phyloP scores from a whole-genome alignment of 2,113 vertebrate genomes.

The Cebus imitator region DNA sequence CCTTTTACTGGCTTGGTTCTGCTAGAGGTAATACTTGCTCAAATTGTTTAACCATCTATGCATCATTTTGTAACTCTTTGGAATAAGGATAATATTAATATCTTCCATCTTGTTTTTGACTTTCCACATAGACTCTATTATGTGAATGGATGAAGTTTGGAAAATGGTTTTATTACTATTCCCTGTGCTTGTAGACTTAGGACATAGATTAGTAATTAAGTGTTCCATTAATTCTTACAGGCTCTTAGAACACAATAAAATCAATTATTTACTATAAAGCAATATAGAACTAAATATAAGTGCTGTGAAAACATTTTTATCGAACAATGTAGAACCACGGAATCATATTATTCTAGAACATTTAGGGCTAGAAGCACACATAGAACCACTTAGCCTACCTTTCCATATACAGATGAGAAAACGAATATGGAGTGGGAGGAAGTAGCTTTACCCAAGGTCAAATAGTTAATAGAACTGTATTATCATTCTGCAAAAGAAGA shows the following conservation, averaged over 20 bases:
- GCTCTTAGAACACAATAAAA: not conserved
- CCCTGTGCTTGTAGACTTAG: not conserved
- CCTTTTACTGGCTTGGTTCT: not conserved
- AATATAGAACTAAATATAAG: slow-evolving; percentile 21
- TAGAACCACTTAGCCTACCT: not conserved
- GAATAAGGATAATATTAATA: not conserved
- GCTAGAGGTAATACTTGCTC: not conserved
- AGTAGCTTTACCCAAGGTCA: not conserved
- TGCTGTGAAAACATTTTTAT: slow-evolving; percentile 37
- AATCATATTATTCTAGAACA: slow-evolving; percentile 5
- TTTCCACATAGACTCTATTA: slow-evolving; percentile 1
- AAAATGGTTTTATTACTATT: slow-evolving; percentile 8
- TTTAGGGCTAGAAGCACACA: not conserved
- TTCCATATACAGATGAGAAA: not conserved
- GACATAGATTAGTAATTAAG: slow-evolving; percentile 17
- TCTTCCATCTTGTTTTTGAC: not conserved
- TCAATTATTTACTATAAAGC: slow-evolving; percentile 16
- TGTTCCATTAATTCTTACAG: slow-evolving; percentile 4
- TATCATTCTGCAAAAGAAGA: slow-evolving; percentile 18
- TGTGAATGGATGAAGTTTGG: not conserved
- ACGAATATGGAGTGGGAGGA: not conserved
- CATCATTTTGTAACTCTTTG: not conserved
- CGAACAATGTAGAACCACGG: not conserved
- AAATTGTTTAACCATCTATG: not conserved
- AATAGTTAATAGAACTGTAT: not conserved